A percentile compares a stretch with the other conserved stretches of the same genome.
Evolutionary conservation across 2,888 invertebrate species (phyloP).

Genomic region (Drosophila mimica): DNA sequence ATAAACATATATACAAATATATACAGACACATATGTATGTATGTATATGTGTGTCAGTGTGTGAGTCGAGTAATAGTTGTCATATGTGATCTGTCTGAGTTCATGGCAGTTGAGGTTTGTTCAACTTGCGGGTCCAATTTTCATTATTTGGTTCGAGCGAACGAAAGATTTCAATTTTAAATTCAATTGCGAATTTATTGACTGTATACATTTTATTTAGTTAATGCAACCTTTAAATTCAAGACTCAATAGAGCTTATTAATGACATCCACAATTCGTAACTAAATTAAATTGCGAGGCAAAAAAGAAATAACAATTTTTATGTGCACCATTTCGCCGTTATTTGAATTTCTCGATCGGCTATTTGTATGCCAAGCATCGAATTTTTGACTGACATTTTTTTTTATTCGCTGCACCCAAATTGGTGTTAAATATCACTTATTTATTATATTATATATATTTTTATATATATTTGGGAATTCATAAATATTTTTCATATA

Average conservation of each 20-base stretch:
- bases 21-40: accelerated
- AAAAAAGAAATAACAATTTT: neutral
- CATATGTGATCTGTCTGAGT: conserved; percentile 34
- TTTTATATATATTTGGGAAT: neutral
- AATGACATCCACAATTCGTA: neutral
- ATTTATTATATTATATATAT: too few species aligned
- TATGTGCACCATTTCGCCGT: neutral
- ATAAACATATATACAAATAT: neutral
- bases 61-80: conserved; percentile 42
- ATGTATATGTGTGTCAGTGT: conserved; percentile 2
- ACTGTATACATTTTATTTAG: neutral
- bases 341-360: neutral
- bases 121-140: conserved; percentile 63
- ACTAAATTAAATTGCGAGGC: neutral
- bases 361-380: neutral
- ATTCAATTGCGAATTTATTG: conserved; percentile 7
- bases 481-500: neutral
- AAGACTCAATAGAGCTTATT: neutral
- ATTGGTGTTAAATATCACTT: neutral
- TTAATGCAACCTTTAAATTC: neutral
- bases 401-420: neutral
- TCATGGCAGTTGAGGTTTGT: conserved; percentile 74
- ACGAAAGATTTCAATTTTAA: conserved; percentile 23
- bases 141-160: conserved; percentile 28
- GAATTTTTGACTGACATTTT: neutral